A percentile compares a stretch with the other conserved stretches of the same genome.
These are phyloP conservation scores for Tenthredo livida DNA, from an alignment of 2,888 invertebrate genomes.

Conservation along the genomic window DNA sequence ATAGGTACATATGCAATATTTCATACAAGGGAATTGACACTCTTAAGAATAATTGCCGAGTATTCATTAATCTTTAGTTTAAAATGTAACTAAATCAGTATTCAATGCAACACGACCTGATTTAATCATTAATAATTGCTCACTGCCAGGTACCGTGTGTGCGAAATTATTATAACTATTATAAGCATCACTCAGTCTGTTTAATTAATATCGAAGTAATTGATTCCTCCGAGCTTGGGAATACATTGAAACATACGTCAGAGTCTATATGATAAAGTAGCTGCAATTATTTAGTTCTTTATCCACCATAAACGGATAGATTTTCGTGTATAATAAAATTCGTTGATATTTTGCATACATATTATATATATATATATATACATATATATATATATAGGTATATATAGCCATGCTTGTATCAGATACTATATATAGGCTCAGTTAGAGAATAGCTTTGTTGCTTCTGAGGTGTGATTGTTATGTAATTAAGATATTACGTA, in stretches of 20 bases:
- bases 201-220: not conserved
- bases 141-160: not conserved
- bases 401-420: constrained; percentile 49
- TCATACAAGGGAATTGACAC: not conserved
- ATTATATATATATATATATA: constrained; percentile 22
- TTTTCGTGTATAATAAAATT: constrained; percentile 39
- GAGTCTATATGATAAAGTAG: not conserved
- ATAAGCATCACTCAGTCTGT: not conserved
- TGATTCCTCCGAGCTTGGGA: not conserved
- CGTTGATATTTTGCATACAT: constrained; percentile 46
- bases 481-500: constrained; percentile 41
- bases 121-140: not conserved
- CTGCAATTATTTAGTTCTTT: not conserved
- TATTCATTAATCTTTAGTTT: constrained; percentile 27
- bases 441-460: constrained; percentile 46
- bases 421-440: constrained; percentile 38
- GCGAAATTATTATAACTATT: not conserved
- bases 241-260: constrained; percentile 1
- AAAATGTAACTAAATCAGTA: constrained; percentile 29
- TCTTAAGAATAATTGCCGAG: not conserved
- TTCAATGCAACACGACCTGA: constrained; percentile 6
- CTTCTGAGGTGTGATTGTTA: constrained; percentile 54
- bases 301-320: not conserved
- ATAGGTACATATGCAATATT: not conserved
- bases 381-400: constrained; percentile 24